These are phyloP conservation scores for Ochropleura leucogaster DNA, from an alignment of 2,888 invertebrate species.

Conservation along the genomic window DNA sequence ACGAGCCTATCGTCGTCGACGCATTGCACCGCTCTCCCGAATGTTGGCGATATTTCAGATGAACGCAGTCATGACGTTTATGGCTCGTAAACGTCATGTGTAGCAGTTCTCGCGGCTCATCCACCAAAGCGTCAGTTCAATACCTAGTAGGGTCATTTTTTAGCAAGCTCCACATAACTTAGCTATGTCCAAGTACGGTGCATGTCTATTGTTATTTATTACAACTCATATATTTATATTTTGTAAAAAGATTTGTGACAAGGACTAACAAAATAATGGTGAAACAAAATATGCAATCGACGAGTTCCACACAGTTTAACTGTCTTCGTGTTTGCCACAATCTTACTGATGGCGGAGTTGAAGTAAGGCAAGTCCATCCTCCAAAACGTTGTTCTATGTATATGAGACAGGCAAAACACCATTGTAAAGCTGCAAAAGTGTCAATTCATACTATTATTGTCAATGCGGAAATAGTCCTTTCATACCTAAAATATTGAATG, in stretches of 20 bases:
- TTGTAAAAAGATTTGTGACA: neutral
- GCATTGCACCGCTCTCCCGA: too few relatives aligned
- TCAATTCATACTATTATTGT: neutral
- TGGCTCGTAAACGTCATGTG: too few relatives aligned
- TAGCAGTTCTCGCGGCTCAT: too few relatives aligned
- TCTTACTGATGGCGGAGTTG: neutral
- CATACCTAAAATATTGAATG: neutral
- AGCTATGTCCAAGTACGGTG: too few relatives aligned
- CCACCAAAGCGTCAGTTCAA: too few relatives aligned
- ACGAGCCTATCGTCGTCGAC: too few relatives aligned
- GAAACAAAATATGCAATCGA: neutral
- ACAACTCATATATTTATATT: neutral
- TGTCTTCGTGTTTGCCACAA: neutral
- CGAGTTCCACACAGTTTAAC: neutral
- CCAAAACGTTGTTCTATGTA: neutral
- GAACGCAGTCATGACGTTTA: too few relatives aligned
- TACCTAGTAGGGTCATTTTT: too few relatives aligned
- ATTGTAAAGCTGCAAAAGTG: too few relatives aligned
- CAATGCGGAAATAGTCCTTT: neutral
- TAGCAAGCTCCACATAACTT: too few relatives aligned
- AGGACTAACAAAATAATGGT: neutral
- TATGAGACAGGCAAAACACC: too few relatives aligned
- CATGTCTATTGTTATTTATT: neutral
- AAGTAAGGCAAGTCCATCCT: neutral
- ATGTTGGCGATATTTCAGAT: too few relatives aligned